Evolutionary conservation across 2,888 invertebrate species (phyloP).

Genomic region (Leucania comma): DNA sequence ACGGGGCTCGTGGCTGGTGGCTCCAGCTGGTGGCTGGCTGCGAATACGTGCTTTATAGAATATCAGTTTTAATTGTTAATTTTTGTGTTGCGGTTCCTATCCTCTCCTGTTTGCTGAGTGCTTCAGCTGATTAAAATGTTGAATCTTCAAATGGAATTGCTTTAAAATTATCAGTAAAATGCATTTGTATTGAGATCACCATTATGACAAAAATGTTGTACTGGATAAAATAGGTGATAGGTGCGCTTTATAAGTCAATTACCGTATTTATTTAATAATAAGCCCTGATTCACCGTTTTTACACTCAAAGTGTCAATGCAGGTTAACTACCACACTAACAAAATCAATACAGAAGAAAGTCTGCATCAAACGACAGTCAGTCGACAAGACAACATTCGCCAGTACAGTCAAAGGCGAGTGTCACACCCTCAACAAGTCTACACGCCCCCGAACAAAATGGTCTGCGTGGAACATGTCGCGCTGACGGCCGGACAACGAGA

Average conservation of each 20-base stretch:
- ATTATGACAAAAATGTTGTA: too few relatives aligned
- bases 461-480: constrained; percentile 68
- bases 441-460: constrained; percentile 54
- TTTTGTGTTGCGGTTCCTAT: constrained; percentile 25
- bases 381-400: neutral
- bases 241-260: too few relatives aligned
- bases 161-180: neutral
- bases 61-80: constrained; percentile 22
- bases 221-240: too few relatives aligned
- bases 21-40: neutral
- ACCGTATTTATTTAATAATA: too few relatives aligned
- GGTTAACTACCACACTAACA: neutral
- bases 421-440: neutral
- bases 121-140: constrained; percentile 1
- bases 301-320: too few relatives aligned
- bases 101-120: constrained; percentile 6
- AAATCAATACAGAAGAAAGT: neutral
- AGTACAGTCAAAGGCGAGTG: constrained; percentile 15
- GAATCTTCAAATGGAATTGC: constrained; percentile 15
- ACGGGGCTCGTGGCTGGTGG: neutral
- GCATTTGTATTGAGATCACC: neutral
- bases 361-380: constrained; percentile 1
- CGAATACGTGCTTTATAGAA: constrained; percentile 13
- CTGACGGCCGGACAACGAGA: constrained; percentile 68
- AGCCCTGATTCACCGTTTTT: too few relatives aligned